These are phyloP conservation scores for Hyles euphorbiae DNA, from an alignment of 1,140 invertebrate species.

Conservation along the genomic window DNA sequence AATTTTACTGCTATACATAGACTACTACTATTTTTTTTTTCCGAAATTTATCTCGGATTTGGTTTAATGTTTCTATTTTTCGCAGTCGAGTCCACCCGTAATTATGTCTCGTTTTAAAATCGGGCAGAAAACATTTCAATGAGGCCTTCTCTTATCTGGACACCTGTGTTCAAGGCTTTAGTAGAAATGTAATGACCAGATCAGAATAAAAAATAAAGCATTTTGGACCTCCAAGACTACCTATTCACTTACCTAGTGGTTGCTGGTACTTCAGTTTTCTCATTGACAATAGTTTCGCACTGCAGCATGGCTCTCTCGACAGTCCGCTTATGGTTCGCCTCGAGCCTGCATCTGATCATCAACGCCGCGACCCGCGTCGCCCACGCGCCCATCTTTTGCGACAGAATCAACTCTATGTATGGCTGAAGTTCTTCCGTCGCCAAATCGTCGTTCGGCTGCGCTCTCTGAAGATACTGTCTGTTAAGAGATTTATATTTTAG, in stretches of 20 bases:
- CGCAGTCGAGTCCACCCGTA: too few relatives aligned
- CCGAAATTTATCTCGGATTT: too few relatives aligned
- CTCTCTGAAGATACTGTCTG: constrained; percentile 80
- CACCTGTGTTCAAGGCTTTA: too few relatives aligned
- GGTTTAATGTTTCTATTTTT: too few relatives aligned
- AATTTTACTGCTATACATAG: too few relatives aligned
- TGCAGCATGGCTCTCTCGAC: constrained; percentile 92
- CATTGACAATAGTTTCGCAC: constrained; percentile 85
- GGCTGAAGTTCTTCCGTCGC: constrained; percentile 87
- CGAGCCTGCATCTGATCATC: constrained; percentile 84
- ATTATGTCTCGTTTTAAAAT: too few relatives aligned
- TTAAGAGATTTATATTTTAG: constrained; percentile 13
- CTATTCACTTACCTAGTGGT: constrained; percentile 37
- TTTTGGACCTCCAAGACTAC: too few relatives aligned
- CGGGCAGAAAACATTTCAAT: too few relatives aligned
- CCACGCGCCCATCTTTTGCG: constrained; percentile 83
- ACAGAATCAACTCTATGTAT: constrained; percentile 82
- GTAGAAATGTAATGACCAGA: too few relatives aligned
- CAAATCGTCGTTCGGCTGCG: constrained; percentile 86
- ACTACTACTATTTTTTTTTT: too few relatives aligned
- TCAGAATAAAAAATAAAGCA: too few relatives aligned
- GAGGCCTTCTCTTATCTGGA: too few relatives aligned
- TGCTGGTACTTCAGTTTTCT: constrained; percentile 40
- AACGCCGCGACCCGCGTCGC: constrained; percentile 82
- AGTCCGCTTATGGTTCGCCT: constrained; percentile 84